Percentiles rank a stretch among this genome's conserved stretches.
These are phyloP conservation scores for Denticeps clupeoides DNA, from an alignment of 2,797 vertebrate genomes.

Conservation along the genomic window DNA sequence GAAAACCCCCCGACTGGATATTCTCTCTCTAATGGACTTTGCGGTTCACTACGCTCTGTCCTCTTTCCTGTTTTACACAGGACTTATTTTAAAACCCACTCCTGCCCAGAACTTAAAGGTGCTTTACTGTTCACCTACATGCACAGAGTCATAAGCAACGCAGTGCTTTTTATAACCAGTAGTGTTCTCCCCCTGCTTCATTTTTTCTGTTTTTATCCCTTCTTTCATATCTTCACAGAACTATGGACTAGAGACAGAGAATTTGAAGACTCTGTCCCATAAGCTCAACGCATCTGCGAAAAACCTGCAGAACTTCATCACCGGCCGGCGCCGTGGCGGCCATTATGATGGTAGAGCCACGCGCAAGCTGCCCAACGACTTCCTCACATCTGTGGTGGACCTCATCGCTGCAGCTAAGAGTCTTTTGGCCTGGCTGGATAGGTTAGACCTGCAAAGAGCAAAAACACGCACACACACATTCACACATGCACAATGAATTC, in stretches of 20 bases:
- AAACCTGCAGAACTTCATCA: conserved; percentile 98
- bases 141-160: too few relatives aligned
- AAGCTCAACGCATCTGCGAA: conserved; percentile 97
- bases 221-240: conserved; percentile 59
- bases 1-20: too few relatives aligned
- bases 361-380: conserved; percentile 92
- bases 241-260: conserved; percentile 97
- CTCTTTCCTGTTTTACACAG: too few relatives aligned
- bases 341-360: conserved; percentile 91
- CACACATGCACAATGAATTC: not conserved
- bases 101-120: too few relatives aligned
- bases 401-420: conserved; percentile 97
- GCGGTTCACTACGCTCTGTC: too few relatives aligned
- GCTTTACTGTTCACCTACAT: too few relatives aligned
- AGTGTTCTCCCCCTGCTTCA: too few relatives aligned
- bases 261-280: conserved; percentile 94
- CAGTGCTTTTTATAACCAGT: too few relatives aligned
- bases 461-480: not conserved
- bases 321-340: conserved; percentile 85
- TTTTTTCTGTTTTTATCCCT: not conserved
- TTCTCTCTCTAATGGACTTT: too few relatives aligned
- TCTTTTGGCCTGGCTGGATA: conserved; percentile 95
- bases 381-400: conserved; percentile 95
- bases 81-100: too few relatives aligned
- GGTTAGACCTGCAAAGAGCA: conserved; percentile 63